These are phyloP conservation scores for Orgyia antiqua DNA, from an alignment of 2,888 invertebrate species.

Conservation along the genomic window DNA sequence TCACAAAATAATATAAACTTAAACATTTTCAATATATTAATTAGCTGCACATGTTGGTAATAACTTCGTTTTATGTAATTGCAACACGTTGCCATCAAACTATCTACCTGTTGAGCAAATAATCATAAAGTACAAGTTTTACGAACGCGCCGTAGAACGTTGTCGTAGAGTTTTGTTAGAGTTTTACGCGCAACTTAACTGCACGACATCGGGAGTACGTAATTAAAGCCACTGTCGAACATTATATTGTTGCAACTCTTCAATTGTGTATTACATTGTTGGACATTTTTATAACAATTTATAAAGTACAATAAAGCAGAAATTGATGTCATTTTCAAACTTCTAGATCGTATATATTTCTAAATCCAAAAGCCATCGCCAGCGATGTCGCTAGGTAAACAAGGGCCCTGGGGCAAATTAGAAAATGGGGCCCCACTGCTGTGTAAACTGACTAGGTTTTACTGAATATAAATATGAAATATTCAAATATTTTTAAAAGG, in stretches of 20 bases:
- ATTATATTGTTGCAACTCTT: constrained; percentile 45
- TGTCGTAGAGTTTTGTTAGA: constrained; percentile 25
- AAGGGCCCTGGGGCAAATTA: too few species aligned
- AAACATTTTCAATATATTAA: constrained; percentile 15
- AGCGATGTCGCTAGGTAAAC: too few species aligned
- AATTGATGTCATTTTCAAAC: too few species aligned
- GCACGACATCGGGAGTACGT: constrained; percentile 24
- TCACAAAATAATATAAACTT: too few species aligned
- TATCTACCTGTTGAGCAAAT: constrained; percentile 58
- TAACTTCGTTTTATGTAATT: constrained; percentile 23
- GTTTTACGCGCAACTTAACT: constrained; percentile 23
- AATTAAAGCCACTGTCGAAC: constrained; percentile 27
- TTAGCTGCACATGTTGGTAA: constrained; percentile 17
- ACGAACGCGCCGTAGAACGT: constrained; percentile 16
- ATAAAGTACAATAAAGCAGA: constrained; percentile 2
- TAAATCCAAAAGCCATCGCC: too few species aligned
- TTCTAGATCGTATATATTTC: too few species aligned
- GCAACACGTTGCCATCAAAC: constrained; percentile 23
- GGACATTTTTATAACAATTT: constrained; percentile 24
- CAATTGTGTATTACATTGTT: constrained; percentile 43
- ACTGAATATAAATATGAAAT: too few species aligned
- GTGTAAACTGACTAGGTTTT: too few species aligned
- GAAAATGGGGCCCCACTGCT: too few species aligned
- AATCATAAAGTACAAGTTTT: constrained; percentile 48
- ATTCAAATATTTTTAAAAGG: too few species aligned